These are phyloP conservation scores for Pelmatolapia mariae DNA, from an alignment of 2,113 vertebrate genomes.

Conservation along the genomic window DNA sequence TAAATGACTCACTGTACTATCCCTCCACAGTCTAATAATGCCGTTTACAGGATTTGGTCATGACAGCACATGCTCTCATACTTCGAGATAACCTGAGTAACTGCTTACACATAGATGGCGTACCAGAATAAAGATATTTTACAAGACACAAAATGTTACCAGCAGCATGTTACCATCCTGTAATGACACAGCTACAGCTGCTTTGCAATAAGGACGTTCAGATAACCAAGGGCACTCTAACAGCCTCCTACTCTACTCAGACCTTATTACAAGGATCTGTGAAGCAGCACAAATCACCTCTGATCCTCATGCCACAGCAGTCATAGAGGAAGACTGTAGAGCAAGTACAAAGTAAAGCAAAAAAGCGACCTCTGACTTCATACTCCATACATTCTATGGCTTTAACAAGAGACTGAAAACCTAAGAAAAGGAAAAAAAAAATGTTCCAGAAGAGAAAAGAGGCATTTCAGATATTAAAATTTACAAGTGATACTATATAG, in stretches of 20 bases:
- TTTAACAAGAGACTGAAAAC: not conserved
- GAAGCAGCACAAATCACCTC: constrained; percentile 17
- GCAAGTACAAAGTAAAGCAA: not conserved
- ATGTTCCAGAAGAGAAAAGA: not conserved
- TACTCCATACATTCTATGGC: not conserved
- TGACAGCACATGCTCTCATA: not conserved
- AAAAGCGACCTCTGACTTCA: not conserved
- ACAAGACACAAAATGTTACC: not conserved
- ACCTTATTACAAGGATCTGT: not conserved
- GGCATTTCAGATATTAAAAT: not conserved
- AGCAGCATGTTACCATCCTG: not conserved
- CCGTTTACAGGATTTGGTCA: not conserved
- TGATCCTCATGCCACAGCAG: not conserved
- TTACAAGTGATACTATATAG: not conserved
- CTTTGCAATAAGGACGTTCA: not conserved
- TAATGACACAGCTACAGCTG: not conserved
- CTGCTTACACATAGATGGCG: not conserved
- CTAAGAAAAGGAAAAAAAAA: fast-evolving
- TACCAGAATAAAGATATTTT: not conserved
- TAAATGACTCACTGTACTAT: not conserved
- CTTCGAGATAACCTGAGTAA: not conserved
- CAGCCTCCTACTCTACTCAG: not conserved
- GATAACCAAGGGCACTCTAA: not conserved
- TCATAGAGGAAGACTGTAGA: not conserved
- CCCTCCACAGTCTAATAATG: not conserved